phyloP scores from a whole-genome alignment of 1,140 invertebrate genomes.

The Pectinophora gossypiella region DNA sequence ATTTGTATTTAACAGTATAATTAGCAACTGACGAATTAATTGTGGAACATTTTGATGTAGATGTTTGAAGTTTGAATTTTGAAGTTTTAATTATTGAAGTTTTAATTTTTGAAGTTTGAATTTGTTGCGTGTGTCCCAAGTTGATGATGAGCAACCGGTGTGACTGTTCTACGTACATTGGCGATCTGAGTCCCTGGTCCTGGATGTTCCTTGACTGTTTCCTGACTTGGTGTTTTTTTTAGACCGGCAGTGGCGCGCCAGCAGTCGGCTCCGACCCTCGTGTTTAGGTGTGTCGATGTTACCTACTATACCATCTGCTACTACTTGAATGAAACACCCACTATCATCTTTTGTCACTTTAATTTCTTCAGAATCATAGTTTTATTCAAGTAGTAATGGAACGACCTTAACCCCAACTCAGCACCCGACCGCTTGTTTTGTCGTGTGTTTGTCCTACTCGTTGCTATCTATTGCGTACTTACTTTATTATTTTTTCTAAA shows the following conservation, averaged over 20 bases:
- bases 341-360: neutral
- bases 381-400: constrained; percentile 54
- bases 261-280: constrained; percentile 74
- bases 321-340: constrained; percentile 42
- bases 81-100: too few relatives aligned
- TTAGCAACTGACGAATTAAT: too few relatives aligned
- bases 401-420: constrained; percentile 26
- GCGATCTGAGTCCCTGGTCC: constrained; percentile 7
- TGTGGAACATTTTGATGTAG: too few relatives aligned
- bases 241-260: constrained; percentile 74
- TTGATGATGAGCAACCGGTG: constrained; percentile 16
- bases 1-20: too few relatives aligned
- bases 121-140: too few relatives aligned
- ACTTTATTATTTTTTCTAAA: too few relatives aligned
- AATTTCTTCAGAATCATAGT: neutral
- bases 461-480: constrained; percentile 48
- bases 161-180: too few relatives aligned
- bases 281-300: constrained; percentile 76
- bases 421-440: constrained; percentile 42
- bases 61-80: too few relatives aligned
- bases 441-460: constrained; percentile 27
- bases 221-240: constrained; percentile 69
- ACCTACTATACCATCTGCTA: constrained; percentile 45
- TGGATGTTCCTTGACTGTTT: constrained; percentile 28
- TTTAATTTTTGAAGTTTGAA: too few relatives aligned